Conservation (phyloP, 2,797 vertebrate genomes). For the Cyprinodon diabolis region DNA sequence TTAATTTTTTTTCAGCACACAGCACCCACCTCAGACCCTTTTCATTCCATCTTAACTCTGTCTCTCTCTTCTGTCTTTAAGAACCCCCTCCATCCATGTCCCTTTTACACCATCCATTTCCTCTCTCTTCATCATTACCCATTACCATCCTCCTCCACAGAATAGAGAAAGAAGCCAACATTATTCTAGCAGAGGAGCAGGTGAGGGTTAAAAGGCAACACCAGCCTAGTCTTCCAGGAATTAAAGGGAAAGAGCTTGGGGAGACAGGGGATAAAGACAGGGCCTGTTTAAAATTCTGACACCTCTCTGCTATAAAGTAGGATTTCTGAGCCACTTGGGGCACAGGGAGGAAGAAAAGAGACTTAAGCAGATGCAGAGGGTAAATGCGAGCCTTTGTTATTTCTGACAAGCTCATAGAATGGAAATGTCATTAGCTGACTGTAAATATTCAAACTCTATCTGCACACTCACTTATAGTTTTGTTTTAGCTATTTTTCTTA, state of each 20-base stretch:
- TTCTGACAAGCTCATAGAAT: conserved; percentile 81
- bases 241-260: conserved; percentile 75
- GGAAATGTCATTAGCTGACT: conserved; percentile 83
- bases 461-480: conserved; percentile 60
- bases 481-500: conserved; percentile 76
- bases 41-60: conserved; percentile 59
- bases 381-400: conserved; percentile 82
- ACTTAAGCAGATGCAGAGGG: conserved; percentile 83
- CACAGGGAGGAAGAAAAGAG: conserved; percentile 77
- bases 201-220: conserved; percentile 80
- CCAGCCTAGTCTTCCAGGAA: conserved; percentile 77
- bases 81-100: conserved; percentile 34
- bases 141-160: conserved; percentile 40
- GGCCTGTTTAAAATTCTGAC: conserved; percentile 84
- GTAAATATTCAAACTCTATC: conserved; percentile 81
- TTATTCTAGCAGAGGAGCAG: conserved; percentile 77
- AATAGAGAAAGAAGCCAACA: conserved; percentile 68
- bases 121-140: conserved; percentile 49
- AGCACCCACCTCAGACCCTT: conserved; percentile 40
- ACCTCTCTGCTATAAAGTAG: conserved; percentile 82
- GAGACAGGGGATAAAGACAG: conserved; percentile 78
- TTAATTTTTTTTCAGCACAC: conserved; percentile 20
- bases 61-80: conserved; percentile 53
- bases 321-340: conserved; percentile 82
- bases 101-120: conserved; percentile 25